Base-by-base conservation (phyloP, 2,113 vertebrate genomes). In the Rhea pennata region DNA sequence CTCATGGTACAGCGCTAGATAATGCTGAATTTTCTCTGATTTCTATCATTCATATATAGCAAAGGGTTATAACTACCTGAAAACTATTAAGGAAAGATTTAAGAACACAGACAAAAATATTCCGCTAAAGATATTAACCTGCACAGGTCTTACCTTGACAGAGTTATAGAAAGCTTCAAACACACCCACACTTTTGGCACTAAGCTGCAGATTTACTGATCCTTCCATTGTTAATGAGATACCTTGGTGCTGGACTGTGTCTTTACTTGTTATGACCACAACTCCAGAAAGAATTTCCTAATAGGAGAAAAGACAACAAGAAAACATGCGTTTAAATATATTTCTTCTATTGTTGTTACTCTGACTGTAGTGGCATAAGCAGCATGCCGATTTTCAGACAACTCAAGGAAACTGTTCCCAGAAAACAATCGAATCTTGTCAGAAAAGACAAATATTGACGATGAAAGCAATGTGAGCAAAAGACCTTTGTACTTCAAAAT, bases 81-180 rank as follows among this genome's bases (percentile, higher is more conserved):
- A 5, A 78, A 58, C 31, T n/a, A 62, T 4, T 16, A 33, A 53
- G n/a, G 26, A 48, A 84, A 81, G 31, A 10, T 6, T 73, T 23
- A 13, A 74, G 31, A 62, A n/a, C 15, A 23, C 0, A 56, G 23
- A 27, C 15, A 24, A 6, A 54, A 13, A 4, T 84, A 87, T 23
- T 24, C 29, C 36, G 65, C 21, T 36, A 7, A 74, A 66, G 70
- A 22, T 1, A n/a, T 6, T 58, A 44, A 16, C 7, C 8, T 21
- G 39, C 7, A 66, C 19, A 59, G 73, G 22, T 21, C 97, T 97
- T 84, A 99, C 99, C 99, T 99, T 99, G 66, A 99, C 99, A 4
- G 99, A 99, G 88, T 99, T 99, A 97, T 99, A 99, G 97, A 99
- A 99, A 24, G 99, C 99, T 95, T 99, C 99, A 5, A 99, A 99